Evolutionary conservation across 1,140 invertebrate genomes (phyloP), one percentile per base, ranked within the genome.

Genomic region (Drosophila willistoni): DNA sequence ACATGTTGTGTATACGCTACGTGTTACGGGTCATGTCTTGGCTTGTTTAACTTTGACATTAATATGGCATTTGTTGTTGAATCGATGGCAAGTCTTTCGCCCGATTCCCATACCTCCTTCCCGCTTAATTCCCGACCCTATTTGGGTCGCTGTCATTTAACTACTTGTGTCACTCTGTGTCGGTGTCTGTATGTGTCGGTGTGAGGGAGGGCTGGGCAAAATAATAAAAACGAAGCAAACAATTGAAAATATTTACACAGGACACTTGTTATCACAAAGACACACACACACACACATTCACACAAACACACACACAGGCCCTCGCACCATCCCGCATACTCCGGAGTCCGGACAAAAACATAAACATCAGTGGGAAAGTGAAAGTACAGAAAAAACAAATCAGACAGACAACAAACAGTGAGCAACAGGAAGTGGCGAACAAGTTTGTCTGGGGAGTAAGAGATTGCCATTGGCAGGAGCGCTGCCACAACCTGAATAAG

Each of bases 181-280:
- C 22, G 34, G 17, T 56, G 25, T 44, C 13, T 44, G 36, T 77
- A 59, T 66, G 62, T 36, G 29, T 29, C 5, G 42, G 76, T 68
- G n/a, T 29, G 47, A 39, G 66, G 65, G 63, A 55, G 67, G 64
- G 65, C 25, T 64, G 57, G 73, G 29, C 67, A 74, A 87, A 89
- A 81, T 84, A 89, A 89, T 89, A 87, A 89, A 73, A 89, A 81
- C 84, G 80, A 89, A 77, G 74, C 73, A 81, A 89, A 89, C 84
- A 89, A 89, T 84, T 84, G 84, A 89, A 89, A 89, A 89, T 87
- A 87, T 87, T 87, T 87, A 87, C 83, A 87, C 79, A 87, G 83
- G 83, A 87, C 83, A 87, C 83, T 87, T 87, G 83, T 87, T 87
- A 87, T 87, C 83, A 70, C 79, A 87, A 87, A 79, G 79, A 87